Conservation (phyloP, 1,140 invertebrate species). For the Sminthurides bifidus region DNA sequence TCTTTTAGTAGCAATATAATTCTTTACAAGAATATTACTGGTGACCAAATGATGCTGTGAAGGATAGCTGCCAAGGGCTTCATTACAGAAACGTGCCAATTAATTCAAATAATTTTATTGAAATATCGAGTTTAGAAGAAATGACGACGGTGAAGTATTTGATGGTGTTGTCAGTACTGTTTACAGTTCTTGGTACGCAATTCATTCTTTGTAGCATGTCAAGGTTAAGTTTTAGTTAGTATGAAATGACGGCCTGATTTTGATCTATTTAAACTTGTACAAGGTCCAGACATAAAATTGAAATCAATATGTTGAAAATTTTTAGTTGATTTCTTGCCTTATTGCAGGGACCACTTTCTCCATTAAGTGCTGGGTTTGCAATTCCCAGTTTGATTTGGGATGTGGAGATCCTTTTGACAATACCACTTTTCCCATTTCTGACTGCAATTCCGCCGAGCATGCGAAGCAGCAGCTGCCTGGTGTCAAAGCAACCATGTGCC, state of each 20-base stretch:
- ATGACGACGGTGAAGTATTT: too few relatives aligned
- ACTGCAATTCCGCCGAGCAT: conserved; percentile 53
- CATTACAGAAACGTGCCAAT: too few relatives aligned
- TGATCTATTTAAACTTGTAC: background rate
- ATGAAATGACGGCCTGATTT: background rate
- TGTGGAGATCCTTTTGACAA: conserved; percentile 90
- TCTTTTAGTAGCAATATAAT: too few relatives aligned
- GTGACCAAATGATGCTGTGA: too few relatives aligned
- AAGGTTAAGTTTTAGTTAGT: too few relatives aligned
- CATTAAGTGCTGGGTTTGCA: conserved; percentile 86
- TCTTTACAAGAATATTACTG: too few relatives aligned
- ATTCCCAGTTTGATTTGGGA: conserved; percentile 76
- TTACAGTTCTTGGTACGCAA: background rate
- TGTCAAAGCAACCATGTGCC: conserved; percentile 68
- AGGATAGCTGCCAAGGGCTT: too few relatives aligned
- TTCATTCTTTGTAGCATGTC: background rate
- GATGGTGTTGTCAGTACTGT: too few relatives aligned
- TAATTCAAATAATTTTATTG: too few relatives aligned
- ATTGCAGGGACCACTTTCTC: background rate
- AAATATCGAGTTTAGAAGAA: too few relatives aligned
- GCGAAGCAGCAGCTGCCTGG: conserved; percentile 45
- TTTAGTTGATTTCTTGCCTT: background rate
- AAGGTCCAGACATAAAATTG: background rate
- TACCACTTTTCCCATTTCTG: conserved; percentile 67
- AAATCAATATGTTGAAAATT: background rate